Percentiles rank a stretch among this genome's conserved stretches.
Evolutionary conservation across 2,113 vertebrate genomes (phyloP).

Genomic region (Epinephelus fuscoguttatus): DNA sequence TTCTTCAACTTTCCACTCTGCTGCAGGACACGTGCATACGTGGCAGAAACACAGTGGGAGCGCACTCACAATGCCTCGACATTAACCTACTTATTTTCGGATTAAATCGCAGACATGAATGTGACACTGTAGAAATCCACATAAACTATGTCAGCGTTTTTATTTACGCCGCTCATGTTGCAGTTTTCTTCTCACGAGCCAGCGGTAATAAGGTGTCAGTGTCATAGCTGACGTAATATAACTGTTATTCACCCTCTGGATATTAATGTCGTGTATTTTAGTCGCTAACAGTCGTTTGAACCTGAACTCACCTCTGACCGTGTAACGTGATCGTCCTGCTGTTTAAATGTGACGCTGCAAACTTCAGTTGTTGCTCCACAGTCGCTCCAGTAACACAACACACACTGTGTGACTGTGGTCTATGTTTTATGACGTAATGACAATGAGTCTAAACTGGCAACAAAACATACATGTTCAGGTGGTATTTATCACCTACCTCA

Average conservation of each 20-base stretch:
- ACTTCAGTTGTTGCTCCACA: neutral
- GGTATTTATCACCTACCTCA: neutral
- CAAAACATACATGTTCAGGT: accelerated
- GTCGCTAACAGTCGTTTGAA: neutral
- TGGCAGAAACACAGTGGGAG: neutral
- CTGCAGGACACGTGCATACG: neutral
- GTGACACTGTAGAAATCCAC: neutral
- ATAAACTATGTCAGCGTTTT: neutral
- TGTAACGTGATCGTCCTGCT: neutral
- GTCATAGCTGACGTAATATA: neutral
- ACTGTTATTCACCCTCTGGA: no score
- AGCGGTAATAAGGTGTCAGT: neutral
- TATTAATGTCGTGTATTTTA: neutral
- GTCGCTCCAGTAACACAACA: neutral
- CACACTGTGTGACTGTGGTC: accelerated
- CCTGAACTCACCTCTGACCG: neutral
- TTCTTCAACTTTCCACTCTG: neutral
- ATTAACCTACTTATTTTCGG: no score
- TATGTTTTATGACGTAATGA: accelerated
- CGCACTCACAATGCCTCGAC: neutral
- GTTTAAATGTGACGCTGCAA: neutral
- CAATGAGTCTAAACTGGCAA: neutral
- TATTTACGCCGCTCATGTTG: neutral
- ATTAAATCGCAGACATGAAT: no score
- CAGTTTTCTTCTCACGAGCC: neutral